phyloP scores from a whole-genome alignment of 1,140 invertebrate species.

The Drosophila malerkotliana region DNA sequence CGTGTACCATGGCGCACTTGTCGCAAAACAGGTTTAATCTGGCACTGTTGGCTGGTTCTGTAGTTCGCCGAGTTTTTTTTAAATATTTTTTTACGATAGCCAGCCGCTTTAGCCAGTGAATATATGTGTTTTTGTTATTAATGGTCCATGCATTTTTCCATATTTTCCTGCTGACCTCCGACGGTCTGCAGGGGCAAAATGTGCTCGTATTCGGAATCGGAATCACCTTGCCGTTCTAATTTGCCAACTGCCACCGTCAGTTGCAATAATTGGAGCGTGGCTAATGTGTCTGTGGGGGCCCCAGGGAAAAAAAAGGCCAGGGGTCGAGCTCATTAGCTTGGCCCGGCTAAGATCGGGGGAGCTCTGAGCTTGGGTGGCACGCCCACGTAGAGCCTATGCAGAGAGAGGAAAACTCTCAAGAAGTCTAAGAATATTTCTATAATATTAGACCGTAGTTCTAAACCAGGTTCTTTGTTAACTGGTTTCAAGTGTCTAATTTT shows the following conservation, averaged over 20 bases:
- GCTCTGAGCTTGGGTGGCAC: conserved; percentile 17
- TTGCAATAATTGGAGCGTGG: conserved; percentile 66
- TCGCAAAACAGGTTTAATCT: conserved; percentile 69
- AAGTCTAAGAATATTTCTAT: not conserved
- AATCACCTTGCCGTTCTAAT: conserved; percentile 76
- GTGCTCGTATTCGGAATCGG: conserved; percentile 24
- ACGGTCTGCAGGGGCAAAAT: conserved; percentile 41
- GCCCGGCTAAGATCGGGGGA: conserved; percentile 12
- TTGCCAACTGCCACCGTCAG: conserved; percentile 64
- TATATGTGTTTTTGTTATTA: conserved; percentile 51
- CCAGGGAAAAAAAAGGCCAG: conserved; percentile 56
- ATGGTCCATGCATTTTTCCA: conserved; percentile 76
- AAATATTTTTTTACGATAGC: conserved; percentile 46
- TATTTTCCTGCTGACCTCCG: conserved; percentile 80
- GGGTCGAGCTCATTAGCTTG: conserved; percentile 61
- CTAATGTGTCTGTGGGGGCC: conserved; percentile 39
- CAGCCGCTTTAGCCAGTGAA: conserved; percentile 23
- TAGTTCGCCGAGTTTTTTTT: conserved; percentile 17
- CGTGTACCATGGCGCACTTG: conserved; percentile 61
- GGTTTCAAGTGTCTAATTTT: not conserved
- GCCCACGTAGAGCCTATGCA: conserved; percentile 16
- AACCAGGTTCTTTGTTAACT: not conserved
- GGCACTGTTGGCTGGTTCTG: conserved; percentile 34
- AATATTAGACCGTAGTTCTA: too few relatives aligned
- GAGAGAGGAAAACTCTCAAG: not conserved